These are phyloP conservation scores for Spea bombifrons DNA, from an alignment of 2,113 vertebrate genomes.

Conservation along the genomic window DNA sequence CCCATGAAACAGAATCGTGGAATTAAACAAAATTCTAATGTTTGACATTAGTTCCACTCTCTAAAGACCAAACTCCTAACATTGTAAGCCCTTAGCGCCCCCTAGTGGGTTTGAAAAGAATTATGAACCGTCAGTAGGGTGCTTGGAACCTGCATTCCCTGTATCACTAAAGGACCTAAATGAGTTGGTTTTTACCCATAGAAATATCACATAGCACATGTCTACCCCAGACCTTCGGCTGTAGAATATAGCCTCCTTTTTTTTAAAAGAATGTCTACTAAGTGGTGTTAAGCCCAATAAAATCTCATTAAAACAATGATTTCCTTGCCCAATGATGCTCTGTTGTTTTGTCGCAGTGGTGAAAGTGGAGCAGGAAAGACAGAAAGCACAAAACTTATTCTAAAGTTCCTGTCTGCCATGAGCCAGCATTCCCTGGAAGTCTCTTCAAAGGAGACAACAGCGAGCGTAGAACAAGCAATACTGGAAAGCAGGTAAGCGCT, in stretches of 20 bases:
- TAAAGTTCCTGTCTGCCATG: constrained; percentile 90
- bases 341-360: constrained; percentile 67
- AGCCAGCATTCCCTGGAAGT: constrained; percentile 85
- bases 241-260: too few species aligned
- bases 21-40: constrained; percentile 20
- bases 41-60: background rate
- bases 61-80: background rate
- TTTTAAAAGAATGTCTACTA: too few species aligned
- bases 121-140: too few species aligned
- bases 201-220: too few species aligned
- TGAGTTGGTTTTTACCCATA: too few species aligned
- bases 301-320: too few species aligned
- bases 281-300: too few species aligned
- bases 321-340: too few species aligned
- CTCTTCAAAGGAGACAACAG: constrained; percentile 71
- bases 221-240: too few species aligned
- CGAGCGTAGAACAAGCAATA: constrained; percentile 87
- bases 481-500: constrained; percentile 89
- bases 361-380: constrained; percentile 97
- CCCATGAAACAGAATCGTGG: constrained; percentile 10
- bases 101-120: background rate
- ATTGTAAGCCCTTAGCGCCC: background rate
- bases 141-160: too few species aligned
- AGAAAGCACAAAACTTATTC: constrained; percentile 93
- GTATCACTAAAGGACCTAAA: too few species aligned